Evolutionary conservation across 2,888 invertebrate species (phyloP), one percentile per base, ranked within the genome.

Genomic region (Chloroclysta siterata): DNA sequence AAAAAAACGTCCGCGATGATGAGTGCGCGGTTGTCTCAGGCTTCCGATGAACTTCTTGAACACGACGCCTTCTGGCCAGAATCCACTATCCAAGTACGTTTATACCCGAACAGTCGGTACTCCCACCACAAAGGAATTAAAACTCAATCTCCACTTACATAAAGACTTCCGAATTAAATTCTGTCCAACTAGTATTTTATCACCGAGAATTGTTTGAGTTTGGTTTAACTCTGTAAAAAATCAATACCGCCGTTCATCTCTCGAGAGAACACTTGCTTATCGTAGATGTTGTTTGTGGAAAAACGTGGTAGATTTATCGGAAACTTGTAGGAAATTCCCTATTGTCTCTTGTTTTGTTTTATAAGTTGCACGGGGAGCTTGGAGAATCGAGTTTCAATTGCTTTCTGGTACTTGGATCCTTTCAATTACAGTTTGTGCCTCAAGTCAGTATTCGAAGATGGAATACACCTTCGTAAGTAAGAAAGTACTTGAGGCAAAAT

Each of bases 261-360:
- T 28, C 58, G 28, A 44, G 61, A 58, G 50, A 54, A 65, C 56
- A 56, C 39, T 56, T 62, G 46, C 55, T 60, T 60, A 61, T 57
- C 47, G 57, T 17, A 46, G 15, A 61, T n/a, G n/a, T n/a, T 55
- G 53, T 60, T 57, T 65, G 60, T 60, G 48, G 54, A 65, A 60
- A 58, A 52, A 46, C 22, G 50, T 47, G 33, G 53, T 61, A 46
- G 42, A 61, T 65, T 58, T 61, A 65, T 65, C 29, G 64, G 47
- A 61, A 67, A 67, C 48, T 67, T 61, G 61, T 58, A 52, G 50
- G 41, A 67, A 61, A 60, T 57, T 65, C 53, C 60, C 54, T 58
- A 54, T 61, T 65, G 57, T 61, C 58, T 65, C 54, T 52, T 51
- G 41, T 58, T 58, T 60, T 60, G 57, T 53, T 60, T 56, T 57